Evolutionary conservation across 2,797 vertebrate species (phyloP).

Genomic region (Nannoperca obscura): DNA sequence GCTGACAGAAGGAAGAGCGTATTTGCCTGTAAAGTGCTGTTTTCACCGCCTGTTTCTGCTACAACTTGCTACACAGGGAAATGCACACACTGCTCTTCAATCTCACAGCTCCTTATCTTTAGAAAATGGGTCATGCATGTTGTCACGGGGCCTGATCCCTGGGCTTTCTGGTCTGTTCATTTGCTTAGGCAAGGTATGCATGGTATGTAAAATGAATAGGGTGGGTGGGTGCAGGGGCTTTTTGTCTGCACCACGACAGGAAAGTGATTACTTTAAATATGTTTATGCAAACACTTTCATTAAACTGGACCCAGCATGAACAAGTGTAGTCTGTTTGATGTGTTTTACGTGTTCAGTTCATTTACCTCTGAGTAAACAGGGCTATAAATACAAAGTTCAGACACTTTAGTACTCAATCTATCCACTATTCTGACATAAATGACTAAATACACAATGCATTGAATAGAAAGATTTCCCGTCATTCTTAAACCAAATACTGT

Average conservation of each 20-base stretch:
- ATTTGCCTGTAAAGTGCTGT: neutral
- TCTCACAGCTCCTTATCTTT: neutral
- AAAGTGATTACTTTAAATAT: neutral
- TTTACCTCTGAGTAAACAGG: neutral
- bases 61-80: slow-evolving; percentile 12
- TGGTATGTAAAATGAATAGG: slow-evolving; percentile 3
- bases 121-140: neutral
- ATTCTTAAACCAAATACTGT: neutral
- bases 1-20: neutral
- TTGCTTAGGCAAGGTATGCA: neutral
- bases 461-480: neutral
- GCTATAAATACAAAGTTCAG: neutral
- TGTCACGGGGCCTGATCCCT: neutral
- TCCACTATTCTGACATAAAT: neutral
- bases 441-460: neutral
- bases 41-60: neutral
- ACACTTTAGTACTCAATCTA: neutral
- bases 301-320: neutral
- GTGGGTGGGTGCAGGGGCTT: neutral
- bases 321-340: neutral
- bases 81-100: neutral
- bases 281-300: neutral
- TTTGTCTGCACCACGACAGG: neutral
- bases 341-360: slow-evolving; percentile 35
- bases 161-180: neutral